These are phyloP conservation scores for Campopleginae sp. DNA, from an alignment of 2,888 invertebrate species.

Conservation along the genomic window DNA sequence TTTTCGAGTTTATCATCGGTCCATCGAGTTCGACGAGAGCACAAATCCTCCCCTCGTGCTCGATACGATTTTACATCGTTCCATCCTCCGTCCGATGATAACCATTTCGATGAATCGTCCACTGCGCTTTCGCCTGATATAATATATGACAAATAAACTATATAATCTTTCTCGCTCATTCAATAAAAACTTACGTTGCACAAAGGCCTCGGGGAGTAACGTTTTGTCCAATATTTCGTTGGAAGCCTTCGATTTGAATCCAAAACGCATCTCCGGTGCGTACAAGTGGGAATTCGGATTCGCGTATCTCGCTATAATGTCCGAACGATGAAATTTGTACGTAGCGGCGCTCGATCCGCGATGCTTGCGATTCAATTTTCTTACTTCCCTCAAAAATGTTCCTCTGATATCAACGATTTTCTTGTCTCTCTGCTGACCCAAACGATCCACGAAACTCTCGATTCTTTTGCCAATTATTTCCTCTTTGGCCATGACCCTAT, in stretches of 20 bases:
- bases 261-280: conserved; percentile 88
- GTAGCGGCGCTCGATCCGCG: conserved; percentile 67
- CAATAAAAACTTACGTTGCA: conserved; percentile 69
- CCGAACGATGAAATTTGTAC: conserved; percentile 83
- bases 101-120: conserved; percentile 85
- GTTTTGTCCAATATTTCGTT: conserved; percentile 83
- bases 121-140: conserved; percentile 85
- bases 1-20: conserved; percentile 87
- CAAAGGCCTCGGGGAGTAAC: conserved; percentile 62
- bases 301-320: conserved; percentile 82
- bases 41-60: conserved; percentile 81
- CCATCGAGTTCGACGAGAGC: conserved; percentile 88
- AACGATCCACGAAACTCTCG: conserved; percentile 85
- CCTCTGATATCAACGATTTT: conserved; percentile 86
- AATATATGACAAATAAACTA: no score
- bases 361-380: conserved; percentile 84
- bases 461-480: conserved; percentile 82
- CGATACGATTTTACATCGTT: conserved; percentile 81
- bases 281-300: conserved; percentile 88
- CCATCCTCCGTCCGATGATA: conserved; percentile 85
- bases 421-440: conserved; percentile 86
- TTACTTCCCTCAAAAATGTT: conserved; percentile 83
- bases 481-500: conserved; percentile 82
- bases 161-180: no score
- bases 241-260: conserved; percentile 86